Evolutionary conservation across 2,888 invertebrate species (phyloP), one percentile per base, ranked within the genome.

Genomic region (Caenorhabditis wallacei): DNA sequence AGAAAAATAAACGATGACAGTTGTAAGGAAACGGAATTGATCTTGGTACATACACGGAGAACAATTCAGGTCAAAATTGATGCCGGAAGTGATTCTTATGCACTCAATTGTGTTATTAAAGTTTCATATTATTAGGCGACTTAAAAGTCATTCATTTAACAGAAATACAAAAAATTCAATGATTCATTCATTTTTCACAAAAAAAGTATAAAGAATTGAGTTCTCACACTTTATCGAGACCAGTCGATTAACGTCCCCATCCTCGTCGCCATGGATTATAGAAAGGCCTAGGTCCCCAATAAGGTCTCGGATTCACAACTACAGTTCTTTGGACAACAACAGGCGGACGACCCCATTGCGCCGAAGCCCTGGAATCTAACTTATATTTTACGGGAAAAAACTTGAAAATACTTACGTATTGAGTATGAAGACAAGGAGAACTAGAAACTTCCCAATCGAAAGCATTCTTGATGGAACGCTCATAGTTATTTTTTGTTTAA

Each of bases 271-370:
- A 48, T 46, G 54, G 54, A 18, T 13, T 30, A 5, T 8, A 5
- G 40, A 13, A 40, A 16, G 40, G 22, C 8, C 70, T 20, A 46
- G 20, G 20, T 46, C 69, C 69, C 56, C 54, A 69, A 24, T 2
- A n/a, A 18, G 46, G 46, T 48, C 74, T 64, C 3, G 57, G 57
- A 51, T 35, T 46, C 1, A 66, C 48, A 16, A 66, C 24, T 5
- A 75, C 66, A 5, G 75, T 75, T 48, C 66, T 75, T 43, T 48
- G 30, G 13, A 75, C 40, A 4, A 46, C 74, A n/a, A 75, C 74
- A 10, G 74, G 72, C 7, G 26, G 63, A n/a, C 74, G 66, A 26
- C 74, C 74, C 74, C 66, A 75, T 66, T 66, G 66, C 24, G 57
- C 75, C 30, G 51, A 26, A 3, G 37, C 66, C 0, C 75, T 75